Evolutionary conservation across 2,113 vertebrate species (phyloP).

Genomic region (Kryptolebias marmoratus): DNA sequence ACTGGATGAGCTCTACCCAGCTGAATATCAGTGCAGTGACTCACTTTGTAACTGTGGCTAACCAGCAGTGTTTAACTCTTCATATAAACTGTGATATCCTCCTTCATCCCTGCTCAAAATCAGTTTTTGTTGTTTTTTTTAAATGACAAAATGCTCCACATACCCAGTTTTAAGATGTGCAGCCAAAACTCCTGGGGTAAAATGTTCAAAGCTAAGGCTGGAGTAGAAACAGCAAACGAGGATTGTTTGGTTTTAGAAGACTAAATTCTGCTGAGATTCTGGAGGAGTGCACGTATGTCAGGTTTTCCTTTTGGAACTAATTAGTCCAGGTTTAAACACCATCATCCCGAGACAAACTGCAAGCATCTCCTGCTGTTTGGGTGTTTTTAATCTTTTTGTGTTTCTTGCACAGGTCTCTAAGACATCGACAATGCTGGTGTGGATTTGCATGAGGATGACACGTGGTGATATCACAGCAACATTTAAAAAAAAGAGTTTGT

Average conservation of each 20-base stretch:
- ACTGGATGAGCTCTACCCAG: background rate
- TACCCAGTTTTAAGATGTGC: background rate
- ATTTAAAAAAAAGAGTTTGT: background rate
- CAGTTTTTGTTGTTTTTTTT: background rate
- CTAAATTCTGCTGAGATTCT: background rate
- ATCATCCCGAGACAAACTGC: constrained; percentile 28
- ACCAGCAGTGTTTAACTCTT: constrained; percentile 3
- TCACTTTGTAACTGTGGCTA: background rate
- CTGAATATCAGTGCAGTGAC: constrained; percentile 16
- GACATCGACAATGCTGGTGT: constrained; percentile 19
- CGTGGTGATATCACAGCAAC: constrained; percentile 2
- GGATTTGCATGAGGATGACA: background rate
- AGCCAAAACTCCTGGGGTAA: background rate
- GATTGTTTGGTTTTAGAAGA: background rate
- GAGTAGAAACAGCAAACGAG: background rate
- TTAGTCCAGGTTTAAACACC: constrained; percentile 31
- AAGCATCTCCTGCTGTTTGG: background rate
- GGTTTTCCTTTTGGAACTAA: background rate
- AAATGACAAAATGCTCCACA: background rate
- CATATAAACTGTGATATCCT: background rate
- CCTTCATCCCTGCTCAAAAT: background rate
- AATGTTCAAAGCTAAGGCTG: background rate
- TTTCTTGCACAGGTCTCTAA: constrained; percentile 32
- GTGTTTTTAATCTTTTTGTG: constrained; percentile 6
- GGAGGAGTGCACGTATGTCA: background rate